phyloP scores from a whole-genome alignment of 2,113 vertebrate species.

The Lophius piscatorius region DNA sequence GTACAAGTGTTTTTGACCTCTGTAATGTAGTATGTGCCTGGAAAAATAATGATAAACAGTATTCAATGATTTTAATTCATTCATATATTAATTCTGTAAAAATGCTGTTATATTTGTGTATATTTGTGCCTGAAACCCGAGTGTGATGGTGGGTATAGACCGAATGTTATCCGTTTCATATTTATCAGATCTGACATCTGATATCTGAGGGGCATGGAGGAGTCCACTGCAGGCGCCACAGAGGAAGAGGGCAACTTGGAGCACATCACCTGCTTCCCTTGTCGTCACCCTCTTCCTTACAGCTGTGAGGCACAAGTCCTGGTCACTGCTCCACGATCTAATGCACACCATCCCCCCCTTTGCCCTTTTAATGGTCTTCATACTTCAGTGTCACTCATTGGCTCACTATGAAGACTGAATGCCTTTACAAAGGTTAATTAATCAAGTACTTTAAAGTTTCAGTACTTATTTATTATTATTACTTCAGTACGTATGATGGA shows the following conservation, averaged over 20 bases:
- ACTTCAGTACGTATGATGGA: too few relatives aligned
- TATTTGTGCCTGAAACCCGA: background rate
- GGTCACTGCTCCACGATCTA: conserved; percentile 49
- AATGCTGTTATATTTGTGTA: background rate
- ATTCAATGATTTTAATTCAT: too few relatives aligned
- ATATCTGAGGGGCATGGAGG: conserved; percentile 61
- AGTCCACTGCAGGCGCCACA: conserved; percentile 48
- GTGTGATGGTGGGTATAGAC: conserved; percentile 6
- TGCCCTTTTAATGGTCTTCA: conserved; percentile 59
- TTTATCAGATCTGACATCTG: conserved; percentile 74
- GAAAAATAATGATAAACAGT: too few relatives aligned
- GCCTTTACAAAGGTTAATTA: conserved; percentile 13
- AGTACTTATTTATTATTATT: too few relatives aligned
- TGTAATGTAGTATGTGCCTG: too few relatives aligned
- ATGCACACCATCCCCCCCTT: conserved; percentile 49
- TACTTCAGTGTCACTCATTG: conserved; percentile 38
- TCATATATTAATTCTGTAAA: too few relatives aligned
- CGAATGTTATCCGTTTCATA: conserved; percentile 46
- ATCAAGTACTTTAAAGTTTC: too few relatives aligned
- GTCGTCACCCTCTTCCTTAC: conserved; percentile 55
- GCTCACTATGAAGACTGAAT: conserved; percentile 41
- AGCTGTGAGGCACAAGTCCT: conserved; percentile 52
- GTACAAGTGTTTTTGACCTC: too few relatives aligned
- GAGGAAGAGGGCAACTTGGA: conserved; percentile 70
- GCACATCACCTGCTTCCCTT: conserved; percentile 79